A percentile compares a stretch with the other conserved stretches of the same genome.
Evolutionary conservation across 2,113 vertebrate genomes (phyloP).

Genomic region (Ariopsis seemanni): DNA sequence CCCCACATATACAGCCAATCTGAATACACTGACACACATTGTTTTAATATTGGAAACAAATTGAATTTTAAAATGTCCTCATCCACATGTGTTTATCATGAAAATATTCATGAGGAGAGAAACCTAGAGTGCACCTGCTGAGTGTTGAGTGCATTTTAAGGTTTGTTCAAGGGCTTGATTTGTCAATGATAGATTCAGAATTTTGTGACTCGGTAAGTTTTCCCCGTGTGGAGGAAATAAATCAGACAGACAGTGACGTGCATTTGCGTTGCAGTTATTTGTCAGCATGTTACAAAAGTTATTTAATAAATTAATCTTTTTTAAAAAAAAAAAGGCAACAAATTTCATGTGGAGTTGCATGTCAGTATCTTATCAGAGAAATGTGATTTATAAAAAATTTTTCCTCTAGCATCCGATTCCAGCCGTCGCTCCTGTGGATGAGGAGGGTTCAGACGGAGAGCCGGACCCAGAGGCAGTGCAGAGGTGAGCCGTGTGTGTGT

Average conservation of each 20-base stretch:
- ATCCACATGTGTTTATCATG: constrained; percentile 8
- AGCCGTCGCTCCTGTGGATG: constrained; percentile 94
- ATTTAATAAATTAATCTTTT: background rate
- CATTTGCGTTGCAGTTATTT: background rate
- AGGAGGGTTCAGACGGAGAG: constrained; percentile 96
- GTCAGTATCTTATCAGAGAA: background rate
- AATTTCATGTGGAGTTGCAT: background rate
- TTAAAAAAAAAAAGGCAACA: background rate
- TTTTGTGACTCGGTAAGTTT: background rate
- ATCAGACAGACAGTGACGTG: background rate
- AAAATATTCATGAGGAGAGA: background rate
- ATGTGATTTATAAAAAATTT: background rate
- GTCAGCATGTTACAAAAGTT: background rate
- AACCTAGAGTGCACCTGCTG: background rate
- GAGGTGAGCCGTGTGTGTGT: constrained; percentile 80
- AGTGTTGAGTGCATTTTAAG: background rate
- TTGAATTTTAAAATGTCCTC: background rate
- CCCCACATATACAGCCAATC: background rate
- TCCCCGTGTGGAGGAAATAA: background rate
- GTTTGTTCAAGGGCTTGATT: background rate
- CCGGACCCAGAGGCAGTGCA: constrained; percentile 97
- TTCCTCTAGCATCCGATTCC: constrained; percentile 82
- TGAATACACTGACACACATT: background rate
- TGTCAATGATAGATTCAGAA: background rate
- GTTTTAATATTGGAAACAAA: background rate